These are phyloP conservation scores for Helleia helle DNA, from an alignment of 2,888 invertebrate species.

Conservation along the genomic window DNA sequence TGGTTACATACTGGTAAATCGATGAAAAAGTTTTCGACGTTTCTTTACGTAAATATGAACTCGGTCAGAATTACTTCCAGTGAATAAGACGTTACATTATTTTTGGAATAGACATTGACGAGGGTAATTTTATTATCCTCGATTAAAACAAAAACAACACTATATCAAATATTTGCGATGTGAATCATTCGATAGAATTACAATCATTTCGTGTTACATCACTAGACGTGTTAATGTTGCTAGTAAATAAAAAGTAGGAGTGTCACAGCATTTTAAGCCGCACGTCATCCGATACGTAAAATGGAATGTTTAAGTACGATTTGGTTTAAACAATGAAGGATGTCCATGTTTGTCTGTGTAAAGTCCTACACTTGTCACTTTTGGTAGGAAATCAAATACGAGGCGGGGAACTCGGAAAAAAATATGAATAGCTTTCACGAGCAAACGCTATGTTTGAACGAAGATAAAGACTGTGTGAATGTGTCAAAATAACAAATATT, in stretches of 20 bases:
- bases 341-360: slow-evolving; percentile 55
- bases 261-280: not conserved
- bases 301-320: not conserved
- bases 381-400: slow-evolving; percentile 65
- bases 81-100: not conserved
- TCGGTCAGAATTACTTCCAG: slow-evolving; percentile 27
- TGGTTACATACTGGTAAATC: too few species aligned
- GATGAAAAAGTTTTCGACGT: slow-evolving; percentile 69
- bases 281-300: not conserved
- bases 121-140: slow-evolving; percentile 2
- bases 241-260: not conserved
- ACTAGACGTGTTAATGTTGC: slow-evolving; percentile 26
- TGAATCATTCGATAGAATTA: not conserved
- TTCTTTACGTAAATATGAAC: slow-evolving; percentile 70
- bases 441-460: slow-evolving; percentile 63
- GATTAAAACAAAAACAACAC: not conserved
- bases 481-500: slow-evolving; percentile 73
- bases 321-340: slow-evolving; percentile 42
- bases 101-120: slow-evolving; percentile 3
- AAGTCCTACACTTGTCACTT: slow-evolving; percentile 67
- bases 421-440: slow-evolving; percentile 61
- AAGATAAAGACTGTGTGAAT: slow-evolving; percentile 71
- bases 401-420: slow-evolving; percentile 48
- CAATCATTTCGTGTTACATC: not conserved
- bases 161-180: not conserved